Evolutionary conservation across 1,140 invertebrate genomes (phyloP).

Genomic region (Zaprionus inermis): DNA sequence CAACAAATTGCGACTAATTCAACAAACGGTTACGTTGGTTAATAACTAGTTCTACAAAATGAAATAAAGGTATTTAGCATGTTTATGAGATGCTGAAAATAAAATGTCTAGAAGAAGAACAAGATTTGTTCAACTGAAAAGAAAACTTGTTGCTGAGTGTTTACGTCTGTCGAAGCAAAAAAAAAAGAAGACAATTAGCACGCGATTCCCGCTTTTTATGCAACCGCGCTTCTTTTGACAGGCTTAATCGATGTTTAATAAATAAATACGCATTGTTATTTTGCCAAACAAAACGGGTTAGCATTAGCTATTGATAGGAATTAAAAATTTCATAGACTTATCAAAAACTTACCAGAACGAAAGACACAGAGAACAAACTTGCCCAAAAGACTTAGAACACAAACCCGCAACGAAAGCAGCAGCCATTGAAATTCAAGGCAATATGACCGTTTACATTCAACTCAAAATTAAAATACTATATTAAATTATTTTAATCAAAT

Average conservation of each 20-base stretch:
- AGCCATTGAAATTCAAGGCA: neutral
- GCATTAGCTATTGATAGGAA: slow-evolving; percentile 30
- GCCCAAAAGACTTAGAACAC: slow-evolving; percentile 17
- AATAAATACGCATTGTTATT: slow-evolving; percentile 15
- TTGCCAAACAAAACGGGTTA: slow-evolving; percentile 10
- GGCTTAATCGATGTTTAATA: slow-evolving; percentile 5
- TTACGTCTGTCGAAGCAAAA: slow-evolving; percentile 21
- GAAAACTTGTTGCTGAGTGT: slow-evolving; percentile 25
- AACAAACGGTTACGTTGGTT: slow-evolving; percentile 36
- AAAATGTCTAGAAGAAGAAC: slow-evolving; percentile 41
- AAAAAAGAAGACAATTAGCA: slow-evolving; percentile 52
- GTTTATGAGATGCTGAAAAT: slow-evolving; percentile 28
- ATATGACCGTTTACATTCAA: neutral
- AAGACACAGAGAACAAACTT: neutral
- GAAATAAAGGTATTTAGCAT: slow-evolving; percentile 32
- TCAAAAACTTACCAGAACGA: neutral
- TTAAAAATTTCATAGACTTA: slow-evolving; percentile 13
- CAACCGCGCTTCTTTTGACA: neutral
- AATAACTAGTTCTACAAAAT: slow-evolving; percentile 61
- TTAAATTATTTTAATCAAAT: neutral
- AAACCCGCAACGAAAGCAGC: neutral
- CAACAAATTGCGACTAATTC: slow-evolving; percentile 39
- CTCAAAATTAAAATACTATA: slow-evolving; percentile 4
- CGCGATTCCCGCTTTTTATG: slow-evolving; percentile 20
- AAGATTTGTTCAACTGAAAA: slow-evolving; percentile 31